A percentile compares a stretch with the other conserved stretches of the same genome.
Evolutionary conservation across 2,797 vertebrate species (phyloP).

Genomic region (Coendou prehensilis): DNA sequence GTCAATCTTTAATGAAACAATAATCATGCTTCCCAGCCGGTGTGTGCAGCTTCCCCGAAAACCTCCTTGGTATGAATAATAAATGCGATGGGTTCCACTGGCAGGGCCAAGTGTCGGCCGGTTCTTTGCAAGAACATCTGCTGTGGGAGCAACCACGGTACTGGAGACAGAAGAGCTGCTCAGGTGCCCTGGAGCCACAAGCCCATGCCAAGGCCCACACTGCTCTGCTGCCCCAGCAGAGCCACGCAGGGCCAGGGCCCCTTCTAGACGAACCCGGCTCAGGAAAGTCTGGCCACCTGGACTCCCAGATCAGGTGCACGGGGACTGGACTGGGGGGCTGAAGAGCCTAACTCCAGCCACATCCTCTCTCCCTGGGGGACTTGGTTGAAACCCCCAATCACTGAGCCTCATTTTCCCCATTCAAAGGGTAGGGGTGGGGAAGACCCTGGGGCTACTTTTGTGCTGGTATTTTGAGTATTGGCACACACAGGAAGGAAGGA

Average conservation of each 20-base stretch:
- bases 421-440: background rate
- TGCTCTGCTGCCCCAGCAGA: rapidly evolving
- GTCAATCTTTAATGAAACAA: slow-evolving; percentile 89
- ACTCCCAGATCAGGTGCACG: rapidly evolving
- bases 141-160: rapidly evolving
- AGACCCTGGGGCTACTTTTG: too few relatives aligned
- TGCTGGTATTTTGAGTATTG: background rate
- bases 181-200: rapidly evolving
- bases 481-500: rapidly evolving
- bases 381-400: background rate
- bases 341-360: rapidly evolving
- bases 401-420: background rate
- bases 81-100: slow-evolving; percentile 58
- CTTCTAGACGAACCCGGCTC: background rate
- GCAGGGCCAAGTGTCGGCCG: slow-evolving; percentile 3
- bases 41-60: slow-evolving; percentile 59
- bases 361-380: rapidly evolving
- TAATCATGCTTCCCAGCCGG: slow-evolving; percentile 80
- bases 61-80: slow-evolving; percentile 68
- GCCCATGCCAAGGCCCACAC: rapidly evolving
- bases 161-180: background rate
- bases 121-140: background rate
- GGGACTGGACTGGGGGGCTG: rapidly evolving
- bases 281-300: rapidly evolving
- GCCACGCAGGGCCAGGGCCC: rapidly evolving